Percentiles rank a stretch among this genome's conserved stretches.
Evolutionary conservation across 2,888 invertebrate genomes (phyloP).

Genomic region (Andricus curvator): DNA sequence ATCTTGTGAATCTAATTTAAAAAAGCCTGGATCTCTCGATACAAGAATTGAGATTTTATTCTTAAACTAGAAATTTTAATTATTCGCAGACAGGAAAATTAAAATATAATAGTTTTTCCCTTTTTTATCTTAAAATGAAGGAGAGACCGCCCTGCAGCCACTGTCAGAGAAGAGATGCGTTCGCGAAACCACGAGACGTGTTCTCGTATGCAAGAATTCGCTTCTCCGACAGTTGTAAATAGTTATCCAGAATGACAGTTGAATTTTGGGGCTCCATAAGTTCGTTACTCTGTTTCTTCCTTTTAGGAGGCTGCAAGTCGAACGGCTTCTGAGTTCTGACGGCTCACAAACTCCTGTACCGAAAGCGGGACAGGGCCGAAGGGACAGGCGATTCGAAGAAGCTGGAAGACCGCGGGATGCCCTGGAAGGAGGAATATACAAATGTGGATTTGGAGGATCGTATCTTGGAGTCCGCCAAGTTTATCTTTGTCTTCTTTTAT

Average conservation of each 20-base stretch:
- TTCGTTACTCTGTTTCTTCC: conserved; percentile 58
- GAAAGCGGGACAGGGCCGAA: conserved; percentile 24
- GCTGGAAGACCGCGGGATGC: conserved; percentile 41
- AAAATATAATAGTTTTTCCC: background rate
- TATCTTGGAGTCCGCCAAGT: conserved; percentile 62
- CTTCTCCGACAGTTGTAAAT: conserved; percentile 67
- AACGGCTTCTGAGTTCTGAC: conserved; percentile 34
- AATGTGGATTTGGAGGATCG: conserved; percentile 71
- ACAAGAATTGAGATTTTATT: background rate
- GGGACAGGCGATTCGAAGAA: conserved; percentile 47
- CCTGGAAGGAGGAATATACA: conserved; percentile 67
- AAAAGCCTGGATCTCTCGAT: background rate
- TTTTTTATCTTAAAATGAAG: conserved; percentile 45
- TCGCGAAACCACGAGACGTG: conserved; percentile 40
- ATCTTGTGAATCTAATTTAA: too few species aligned
- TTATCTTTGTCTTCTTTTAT: conserved; percentile 69
- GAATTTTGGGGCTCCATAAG: conserved; percentile 65
- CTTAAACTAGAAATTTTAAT: background rate
- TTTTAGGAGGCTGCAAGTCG: conserved; percentile 26
- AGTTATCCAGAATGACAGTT: conserved; percentile 73
- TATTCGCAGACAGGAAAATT: background rate
- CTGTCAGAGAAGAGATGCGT: conserved; percentile 47
- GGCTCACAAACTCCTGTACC: conserved; percentile 19
- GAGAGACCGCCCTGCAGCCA: conserved; percentile 64
- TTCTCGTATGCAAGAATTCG: conserved; percentile 68